These are phyloP conservation scores for Rotaria sp. DNA, from an alignment of 2,888 invertebrate species.

Conservation along the genomic window DNA sequence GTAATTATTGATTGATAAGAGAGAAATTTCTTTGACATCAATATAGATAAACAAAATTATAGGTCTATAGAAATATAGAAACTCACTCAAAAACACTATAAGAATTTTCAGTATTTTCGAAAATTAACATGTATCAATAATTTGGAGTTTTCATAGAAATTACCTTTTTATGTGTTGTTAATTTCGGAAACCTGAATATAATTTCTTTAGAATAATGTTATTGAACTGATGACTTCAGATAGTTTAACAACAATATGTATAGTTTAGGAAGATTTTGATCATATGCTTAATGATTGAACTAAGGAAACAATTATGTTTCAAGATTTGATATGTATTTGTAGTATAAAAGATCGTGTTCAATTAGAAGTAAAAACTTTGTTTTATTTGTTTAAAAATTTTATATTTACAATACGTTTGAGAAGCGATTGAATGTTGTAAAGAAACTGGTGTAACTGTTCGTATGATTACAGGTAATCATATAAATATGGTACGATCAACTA, in stretches of 20 bases:
- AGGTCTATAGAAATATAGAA: no score
- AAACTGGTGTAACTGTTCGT: slow-evolving; percentile 92
- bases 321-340: slow-evolving; percentile 90
- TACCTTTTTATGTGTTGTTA: no score
- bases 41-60: no score
- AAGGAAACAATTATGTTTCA: slow-evolving; percentile 59
- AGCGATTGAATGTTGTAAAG: slow-evolving; percentile 88
- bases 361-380: slow-evolving; percentile 60
- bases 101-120: no score
- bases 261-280: slow-evolving; percentile 77
- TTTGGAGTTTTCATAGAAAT: no score
- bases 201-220: slow-evolving; percentile 9
- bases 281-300: neutral
- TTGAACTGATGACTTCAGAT: slow-evolving; percentile 96
- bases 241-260: slow-evolving; percentile 91
- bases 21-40: no score
- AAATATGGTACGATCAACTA: slow-evolving; percentile 93
- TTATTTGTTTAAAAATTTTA: neutral
- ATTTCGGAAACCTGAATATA: no score
- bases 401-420: slow-evolving; percentile 60
- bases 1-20: no score
- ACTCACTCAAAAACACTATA: no score
- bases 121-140: no score
- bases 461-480: slow-evolving; percentile 99
- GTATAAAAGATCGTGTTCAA: slow-evolving; percentile 96